phyloP scores from a whole-genome alignment of 2,113 vertebrate genomes.

The Triplophysa tibetana region DNA sequence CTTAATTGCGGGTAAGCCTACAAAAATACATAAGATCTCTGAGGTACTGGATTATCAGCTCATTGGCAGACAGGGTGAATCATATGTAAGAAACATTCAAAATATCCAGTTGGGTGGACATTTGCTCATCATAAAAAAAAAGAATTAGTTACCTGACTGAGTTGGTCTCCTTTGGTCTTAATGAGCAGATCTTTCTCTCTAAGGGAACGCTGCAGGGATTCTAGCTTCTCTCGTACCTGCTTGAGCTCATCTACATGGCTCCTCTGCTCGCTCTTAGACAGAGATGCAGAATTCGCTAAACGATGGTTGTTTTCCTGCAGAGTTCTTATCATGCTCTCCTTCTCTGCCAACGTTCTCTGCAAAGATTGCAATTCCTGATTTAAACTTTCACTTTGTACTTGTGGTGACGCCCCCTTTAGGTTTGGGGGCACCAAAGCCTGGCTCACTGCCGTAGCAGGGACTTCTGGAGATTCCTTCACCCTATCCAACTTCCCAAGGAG shows the following conservation, averaged over 20 bases:
- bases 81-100: too few relatives aligned
- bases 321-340: conserved; percentile 80
- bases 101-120: too few relatives aligned
- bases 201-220: conserved; percentile 84
- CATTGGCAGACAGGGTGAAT: too few relatives aligned
- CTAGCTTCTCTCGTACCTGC: conserved; percentile 80
- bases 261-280: conserved; percentile 79
- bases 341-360: conserved; percentile 76
- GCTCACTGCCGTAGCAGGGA: not conserved
- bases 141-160: conserved; percentile 71
- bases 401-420: conserved; percentile 5
- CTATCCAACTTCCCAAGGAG: conserved; percentile 87
- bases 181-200: conserved; percentile 94
- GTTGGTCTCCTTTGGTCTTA: conserved; percentile 91
- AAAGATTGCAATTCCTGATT: conserved; percentile 74
- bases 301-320: conserved; percentile 93
- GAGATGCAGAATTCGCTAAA: conserved; percentile 81
- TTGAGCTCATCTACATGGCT: conserved; percentile 78
- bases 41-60: too few relatives aligned
- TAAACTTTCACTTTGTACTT: conserved; percentile 56
- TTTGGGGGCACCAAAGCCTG: conserved; percentile 43
- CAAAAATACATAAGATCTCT: too few relatives aligned
- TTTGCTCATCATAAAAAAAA: not conserved
- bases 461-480: conserved; percentile 69
- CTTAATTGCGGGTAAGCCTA: too few relatives aligned